A percentile compares a stretch with the other conserved stretches of the same genome.
Evolutionary conservation across 2,888 invertebrate species (phyloP).

Genomic region (Drosophila affinis): DNA sequence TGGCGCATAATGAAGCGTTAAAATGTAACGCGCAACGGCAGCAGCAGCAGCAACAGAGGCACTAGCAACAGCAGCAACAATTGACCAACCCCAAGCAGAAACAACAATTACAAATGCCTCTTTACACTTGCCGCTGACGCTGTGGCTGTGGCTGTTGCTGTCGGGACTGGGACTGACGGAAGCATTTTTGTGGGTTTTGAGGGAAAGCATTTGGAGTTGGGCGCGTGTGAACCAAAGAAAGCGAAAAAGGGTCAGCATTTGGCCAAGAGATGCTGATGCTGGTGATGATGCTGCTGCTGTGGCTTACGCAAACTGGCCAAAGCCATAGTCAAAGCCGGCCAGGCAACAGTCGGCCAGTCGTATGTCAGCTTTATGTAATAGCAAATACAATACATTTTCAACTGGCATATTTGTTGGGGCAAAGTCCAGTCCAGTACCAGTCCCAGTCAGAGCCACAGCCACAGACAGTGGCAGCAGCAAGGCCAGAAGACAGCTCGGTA

Average conservation of each 20-base stretch:
- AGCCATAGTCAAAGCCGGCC: conserved; percentile 3
- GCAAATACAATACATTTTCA: conserved; percentile 58
- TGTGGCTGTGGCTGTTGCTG: too few relatives aligned
- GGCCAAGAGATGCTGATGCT: conserved; percentile 50
- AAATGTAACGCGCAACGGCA: conserved; percentile 71
- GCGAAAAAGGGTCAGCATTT: conserved; percentile 55
- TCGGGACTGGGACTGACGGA: conserved; percentile 59
- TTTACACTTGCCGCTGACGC: conserved; percentile 64
- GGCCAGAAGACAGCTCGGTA: conserved; percentile 21
- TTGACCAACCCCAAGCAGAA: conserved; percentile 18
- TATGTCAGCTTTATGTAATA: conserved; percentile 58
- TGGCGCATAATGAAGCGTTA: conserved; percentile 77
- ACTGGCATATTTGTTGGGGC: conserved; percentile 51
- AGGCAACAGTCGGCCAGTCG: not conserved
- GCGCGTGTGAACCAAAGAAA: conserved; percentile 78
- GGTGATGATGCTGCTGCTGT: conserved; percentile 34
- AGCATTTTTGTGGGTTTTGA: conserved; percentile 70
- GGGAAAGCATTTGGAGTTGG: conserved; percentile 70
- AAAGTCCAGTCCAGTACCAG: conserved; percentile 57
- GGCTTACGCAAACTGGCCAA: conserved; percentile 64
- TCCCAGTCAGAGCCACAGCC: too few relatives aligned
- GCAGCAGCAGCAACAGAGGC: conserved; percentile 20
- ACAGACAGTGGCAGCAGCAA: not conserved
- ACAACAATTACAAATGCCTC: conserved; percentile 73
- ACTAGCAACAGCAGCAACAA: conserved; percentile 25